These are phyloP conservation scores for Anneissia japonica DNA, from an alignment of 35 echinoderm and acorn worm genomes.

Conservation along the genomic window DNA sequence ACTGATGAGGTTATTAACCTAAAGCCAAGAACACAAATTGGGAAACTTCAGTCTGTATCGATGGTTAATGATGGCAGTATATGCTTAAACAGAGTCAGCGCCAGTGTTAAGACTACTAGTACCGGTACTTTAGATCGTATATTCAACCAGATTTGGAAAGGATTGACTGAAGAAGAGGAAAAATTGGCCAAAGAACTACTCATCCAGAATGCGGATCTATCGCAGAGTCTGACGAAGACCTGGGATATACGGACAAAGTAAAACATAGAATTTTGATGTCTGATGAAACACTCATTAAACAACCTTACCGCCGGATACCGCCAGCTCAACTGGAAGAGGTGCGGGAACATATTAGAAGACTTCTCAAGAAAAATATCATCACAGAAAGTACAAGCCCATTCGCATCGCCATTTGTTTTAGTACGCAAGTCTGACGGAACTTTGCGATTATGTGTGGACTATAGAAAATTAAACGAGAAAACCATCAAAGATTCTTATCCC, in stretches of 20 bases:
- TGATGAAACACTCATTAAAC: constrained; percentile 20
- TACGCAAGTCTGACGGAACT: neutral
- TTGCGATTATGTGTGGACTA: constrained; percentile 25
- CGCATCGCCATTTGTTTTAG: constrained; percentile 28
- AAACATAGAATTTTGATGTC: constrained; percentile 1
- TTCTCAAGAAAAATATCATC: neutral
- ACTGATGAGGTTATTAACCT: neutral
- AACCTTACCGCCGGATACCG: constrained; percentile 4
- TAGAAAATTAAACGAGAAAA: neutral
- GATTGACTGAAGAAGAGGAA: neutral
- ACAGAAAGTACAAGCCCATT: constrained; percentile 19
- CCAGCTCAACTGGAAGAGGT: neutral
- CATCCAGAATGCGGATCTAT: neutral
- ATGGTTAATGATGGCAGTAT: neutral
- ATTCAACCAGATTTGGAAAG: neutral
- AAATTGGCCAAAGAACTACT: neutral
- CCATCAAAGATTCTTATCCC: neutral
- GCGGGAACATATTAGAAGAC: neutral
- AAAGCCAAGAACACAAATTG: neutral
- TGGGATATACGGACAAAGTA: neutral
- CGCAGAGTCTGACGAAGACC: neutral
- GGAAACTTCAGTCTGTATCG: neutral
- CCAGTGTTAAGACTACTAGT: neutral
- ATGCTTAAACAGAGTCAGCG: neutral
- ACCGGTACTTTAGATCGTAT: neutral